These are phyloP conservation scores for Pangasianodon hypophthalmus DNA, from an alignment of 2,113 vertebrate species.

Conservation along the genomic window DNA sequence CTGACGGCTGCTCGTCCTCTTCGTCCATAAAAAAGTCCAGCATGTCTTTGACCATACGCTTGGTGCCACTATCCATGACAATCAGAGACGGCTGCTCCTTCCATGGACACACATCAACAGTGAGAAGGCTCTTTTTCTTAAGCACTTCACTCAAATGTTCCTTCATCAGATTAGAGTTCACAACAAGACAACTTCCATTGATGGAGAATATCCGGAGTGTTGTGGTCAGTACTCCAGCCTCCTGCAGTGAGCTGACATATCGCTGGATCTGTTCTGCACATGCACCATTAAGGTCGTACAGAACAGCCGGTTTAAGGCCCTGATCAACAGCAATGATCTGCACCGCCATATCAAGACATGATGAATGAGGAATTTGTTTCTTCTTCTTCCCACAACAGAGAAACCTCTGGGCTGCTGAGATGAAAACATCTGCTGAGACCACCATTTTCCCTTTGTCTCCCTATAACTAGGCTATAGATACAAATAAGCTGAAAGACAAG, in stretches of 20 bases:
- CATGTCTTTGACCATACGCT: constrained; percentile 62
- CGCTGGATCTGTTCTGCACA: constrained; percentile 69
- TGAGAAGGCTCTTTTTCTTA: constrained; percentile 23
- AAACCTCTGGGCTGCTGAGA: constrained; percentile 73
- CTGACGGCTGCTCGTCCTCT: constrained; percentile 58
- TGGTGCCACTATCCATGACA: constrained; percentile 55
- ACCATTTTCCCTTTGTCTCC: constrained; percentile 34
- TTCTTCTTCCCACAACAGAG: constrained; percentile 68
- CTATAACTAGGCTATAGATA: neutral
- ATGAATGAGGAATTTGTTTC: constrained; percentile 62
- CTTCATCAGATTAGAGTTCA: constrained; percentile 65
- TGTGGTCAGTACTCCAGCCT: constrained; percentile 64
- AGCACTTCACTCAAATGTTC: constrained; percentile 68
- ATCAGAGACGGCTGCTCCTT: constrained; percentile 68
- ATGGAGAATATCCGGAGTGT: constrained; percentile 74
- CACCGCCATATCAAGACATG: constrained; percentile 76
- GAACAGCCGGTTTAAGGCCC: constrained; percentile 83
- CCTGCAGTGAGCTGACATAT: constrained; percentile 75
- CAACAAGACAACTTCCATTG: constrained; percentile 72
- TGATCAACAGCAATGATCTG: constrained; percentile 81
- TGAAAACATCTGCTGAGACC: constrained; percentile 63
- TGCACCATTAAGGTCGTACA: constrained; percentile 80
- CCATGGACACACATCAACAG: constrained; percentile 78
- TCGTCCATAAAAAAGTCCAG: constrained; percentile 65
- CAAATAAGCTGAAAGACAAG: constrained; percentile 23